Base-by-base conservation (phyloP, 2,888 invertebrate species). In the Lepidochrysops patricia region DNA sequence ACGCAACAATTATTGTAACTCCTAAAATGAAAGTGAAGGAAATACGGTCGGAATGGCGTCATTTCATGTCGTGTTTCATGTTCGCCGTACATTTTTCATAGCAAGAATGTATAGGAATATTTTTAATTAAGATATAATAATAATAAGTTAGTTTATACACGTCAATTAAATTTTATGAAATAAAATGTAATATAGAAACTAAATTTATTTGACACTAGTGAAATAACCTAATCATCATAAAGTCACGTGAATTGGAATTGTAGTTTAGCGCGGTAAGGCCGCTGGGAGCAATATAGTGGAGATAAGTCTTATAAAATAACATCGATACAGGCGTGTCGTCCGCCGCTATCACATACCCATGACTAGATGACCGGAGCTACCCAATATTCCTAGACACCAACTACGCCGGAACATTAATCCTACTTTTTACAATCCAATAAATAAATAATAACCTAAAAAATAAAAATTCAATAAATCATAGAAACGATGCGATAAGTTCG, bases 381-480 rank as follows among this genome's bases (percentile, higher is more conserved):
- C 69, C 70, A 66, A 67, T 66, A 62, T 63, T 65, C 65, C 63
- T 62, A 64, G 64, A 68, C 66, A 70, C 67, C 68, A 63, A 70
- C 71, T 72, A 74, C 73, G 67, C 68, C 72, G 70, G 70, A 70
- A 72, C 72, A 74, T 80, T 82, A 85, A 77, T 23, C 81, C 86
- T 89, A 89, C 86, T 88, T 89, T 88, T 84, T 89, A 89, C 87
- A 89, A 79, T 79, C 75, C 79, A 76, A 65, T 57, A 61, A 64
- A 63, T 63, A 62, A 67, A 64, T 62, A 62, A 32, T 61, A 67
- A 60, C 65, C 67, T 63, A 61, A 56, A 63, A 62, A 52, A 23
- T n/a, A n/a, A 65, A 60, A 63, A 60, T 59, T 9, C 60, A 19
- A 60, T 57, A 64, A 68, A 57, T 63, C 63, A 64, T 64, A 60